phyloP scores from a whole-genome alignment of 2,888 invertebrate species.

The Malthinus flaveolus region DNA sequence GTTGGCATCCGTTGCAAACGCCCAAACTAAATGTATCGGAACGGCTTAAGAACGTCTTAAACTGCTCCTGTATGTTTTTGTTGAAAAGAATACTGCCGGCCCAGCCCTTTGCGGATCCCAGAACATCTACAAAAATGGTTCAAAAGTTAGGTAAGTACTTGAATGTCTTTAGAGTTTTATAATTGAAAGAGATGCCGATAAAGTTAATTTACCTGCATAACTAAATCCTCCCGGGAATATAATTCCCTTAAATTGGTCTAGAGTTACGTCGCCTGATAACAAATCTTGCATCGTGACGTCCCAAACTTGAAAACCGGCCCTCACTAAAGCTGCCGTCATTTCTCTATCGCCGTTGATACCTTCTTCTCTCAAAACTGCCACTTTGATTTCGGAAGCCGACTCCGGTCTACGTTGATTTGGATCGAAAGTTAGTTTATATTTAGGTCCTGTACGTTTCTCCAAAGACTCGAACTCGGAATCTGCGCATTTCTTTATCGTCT shows the following conservation, averaged over 20 bases:
- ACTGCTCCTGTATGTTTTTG: conserved; percentile 71
- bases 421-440: conserved; percentile 73
- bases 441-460: conserved; percentile 68
- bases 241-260: conserved; percentile 84
- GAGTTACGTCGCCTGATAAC: conserved; percentile 66
- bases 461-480: conserved; percentile 76
- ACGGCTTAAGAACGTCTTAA: conserved; percentile 72
- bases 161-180: not conserved
- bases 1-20: conserved; percentile 98
- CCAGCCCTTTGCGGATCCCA: conserved; percentile 98
- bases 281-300: conserved; percentile 96
- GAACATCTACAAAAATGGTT: conserved; percentile 67
- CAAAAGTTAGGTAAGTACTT: not conserved
- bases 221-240: conserved; percentile 99
- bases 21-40: conserved; percentile 92
- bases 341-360: conserved; percentile 97
- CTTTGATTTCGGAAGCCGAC: conserved; percentile 55
- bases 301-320: conserved; percentile 89
- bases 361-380: conserved; percentile 95
- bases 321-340: conserved; percentile 88
- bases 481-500: conserved; percentile 80
- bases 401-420: conserved; percentile 60
- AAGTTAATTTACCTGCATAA: conserved; percentile 76
- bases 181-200: too few species aligned
- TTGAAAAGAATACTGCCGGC: conserved; percentile 89